Conservation (phyloP, 2,888 invertebrate species). For the Mesorhabditis spiculigera region DNA sequence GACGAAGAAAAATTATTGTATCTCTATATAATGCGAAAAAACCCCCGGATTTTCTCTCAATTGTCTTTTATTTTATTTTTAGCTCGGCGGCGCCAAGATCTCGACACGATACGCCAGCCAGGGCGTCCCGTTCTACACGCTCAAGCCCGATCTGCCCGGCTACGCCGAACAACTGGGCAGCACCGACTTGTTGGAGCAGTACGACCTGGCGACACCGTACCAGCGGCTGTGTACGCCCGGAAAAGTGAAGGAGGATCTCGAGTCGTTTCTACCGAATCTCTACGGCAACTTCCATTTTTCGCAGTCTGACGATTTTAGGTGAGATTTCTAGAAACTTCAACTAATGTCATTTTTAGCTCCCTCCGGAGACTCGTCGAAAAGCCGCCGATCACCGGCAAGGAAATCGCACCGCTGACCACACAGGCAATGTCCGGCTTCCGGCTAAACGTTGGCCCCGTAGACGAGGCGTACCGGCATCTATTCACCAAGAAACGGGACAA, state of each 20-base stretch:
- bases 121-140: constrained; percentile 31
- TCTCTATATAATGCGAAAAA: no score
- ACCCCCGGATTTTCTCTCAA: no score
- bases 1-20: no score
- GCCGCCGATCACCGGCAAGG: constrained; percentile 46
- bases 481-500: constrained; percentile 20
- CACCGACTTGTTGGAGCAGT: constrained; percentile 32
- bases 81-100: no score
- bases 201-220: constrained; percentile 31
- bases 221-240: constrained; percentile 20
- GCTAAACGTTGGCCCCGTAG: constrained; percentile 36
- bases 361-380: constrained; percentile 37
- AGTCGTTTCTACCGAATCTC: constrained; percentile 43
- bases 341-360: constrained; percentile 21
- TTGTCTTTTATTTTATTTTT: no score
- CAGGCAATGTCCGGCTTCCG: constrained; percentile 38
- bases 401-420: constrained; percentile 30
- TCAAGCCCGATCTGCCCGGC: constrained; percentile 35
- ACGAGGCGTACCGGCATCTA: constrained; percentile 31
- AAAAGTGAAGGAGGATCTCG: constrained; percentile 33
- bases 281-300: constrained; percentile 39
- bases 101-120: no score
- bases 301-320: constrained; percentile 28
- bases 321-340: not conserved
- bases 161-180: constrained; percentile 33